Evolutionary conservation across 2,797 vertebrate species (phyloP).

Genomic region (Tadarida brasiliensis): DNA sequence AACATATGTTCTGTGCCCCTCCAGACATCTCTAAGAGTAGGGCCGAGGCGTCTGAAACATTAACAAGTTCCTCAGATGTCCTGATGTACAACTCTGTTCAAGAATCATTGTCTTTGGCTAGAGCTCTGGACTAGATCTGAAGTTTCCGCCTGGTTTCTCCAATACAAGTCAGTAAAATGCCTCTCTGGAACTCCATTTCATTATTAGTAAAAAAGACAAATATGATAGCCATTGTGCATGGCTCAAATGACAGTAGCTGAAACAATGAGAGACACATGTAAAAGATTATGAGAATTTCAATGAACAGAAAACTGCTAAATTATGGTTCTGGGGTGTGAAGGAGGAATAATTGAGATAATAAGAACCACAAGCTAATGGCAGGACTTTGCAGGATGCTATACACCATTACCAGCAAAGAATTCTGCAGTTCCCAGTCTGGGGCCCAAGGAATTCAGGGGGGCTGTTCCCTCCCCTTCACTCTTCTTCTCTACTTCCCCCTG

Average conservation of each 20-base stretch:
- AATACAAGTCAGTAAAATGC: neutral
- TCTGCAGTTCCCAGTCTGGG: neutral
- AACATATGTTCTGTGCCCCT: neutral
- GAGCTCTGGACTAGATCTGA: neutral
- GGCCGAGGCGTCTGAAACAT: neutral
- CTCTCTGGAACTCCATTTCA: neutral
- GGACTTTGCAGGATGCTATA: neutral
- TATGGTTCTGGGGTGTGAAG: neutral
- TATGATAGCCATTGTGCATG: neutral
- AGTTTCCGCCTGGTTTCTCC: neutral
- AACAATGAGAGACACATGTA: neutral
- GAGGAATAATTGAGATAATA: neutral
- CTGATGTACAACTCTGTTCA: neutral
- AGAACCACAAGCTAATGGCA: neutral
- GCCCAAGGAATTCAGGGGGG: neutral
- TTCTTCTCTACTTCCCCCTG: neutral
- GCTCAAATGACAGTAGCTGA: neutral
- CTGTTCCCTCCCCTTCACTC: neutral
- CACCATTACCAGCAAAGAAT: neutral
- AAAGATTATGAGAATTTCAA: slow-evolving; percentile 30
- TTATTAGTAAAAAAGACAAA: neutral
- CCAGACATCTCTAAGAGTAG: neutral
- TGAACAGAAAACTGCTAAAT: neutral
- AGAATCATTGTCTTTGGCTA: neutral
- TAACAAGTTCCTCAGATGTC: neutral